Evolutionary conservation across 1,140 invertebrate genomes (phyloP), one percentile per base, ranked within the genome.

Genomic region (Frieseomelitta varia): DNA sequence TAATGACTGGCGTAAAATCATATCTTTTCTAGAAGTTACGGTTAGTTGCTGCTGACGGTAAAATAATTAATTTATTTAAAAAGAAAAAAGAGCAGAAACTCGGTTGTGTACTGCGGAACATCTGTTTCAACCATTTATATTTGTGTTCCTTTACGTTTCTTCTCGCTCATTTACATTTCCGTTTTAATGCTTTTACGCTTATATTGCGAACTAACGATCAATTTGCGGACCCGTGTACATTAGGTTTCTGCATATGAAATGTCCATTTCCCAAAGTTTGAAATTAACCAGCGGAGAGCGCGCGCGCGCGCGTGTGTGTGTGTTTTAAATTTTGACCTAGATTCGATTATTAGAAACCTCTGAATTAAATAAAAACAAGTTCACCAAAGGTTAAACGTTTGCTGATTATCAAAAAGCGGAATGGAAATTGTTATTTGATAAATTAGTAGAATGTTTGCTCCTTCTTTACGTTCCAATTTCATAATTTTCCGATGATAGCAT

Each of bases 121-220:
- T 65, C 27, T 65, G 63, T 65, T 65, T 65, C 19, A 30, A 65
- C 27, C 63, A 65, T 65, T 65, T 65, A 65, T 65, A 65, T 6
- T 6, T 47, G 39, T 65, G 63, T 65, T 30, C 63, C 63, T 65
- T 65, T 65, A 27, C 15, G 63, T 65, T 65, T 65, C 27, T 65
- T 65, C 30, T 6, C 63, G 17, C 30, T 65, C 63, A 30, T 65
- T 65, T 65, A 65, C 63, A 65, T 65, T 65, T 65, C n/a, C 63
- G 15, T 65, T 65, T 65, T 30, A 65, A 65, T 65, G 63, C 63
- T 65, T 65, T 65, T 65, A 65, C 63, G 63, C 30, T 65, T 15
- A 30, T 19, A 2, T 65, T 65, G 63, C 63, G 27, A n/a, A 6
- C 63, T 30, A 65, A 65, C 27, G 63, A 65, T 65, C 63, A 65